These are phyloP conservation scores for Ceyx cyanopectus DNA, from an alignment of 2,113 vertebrate species.

Conservation along the genomic window DNA sequence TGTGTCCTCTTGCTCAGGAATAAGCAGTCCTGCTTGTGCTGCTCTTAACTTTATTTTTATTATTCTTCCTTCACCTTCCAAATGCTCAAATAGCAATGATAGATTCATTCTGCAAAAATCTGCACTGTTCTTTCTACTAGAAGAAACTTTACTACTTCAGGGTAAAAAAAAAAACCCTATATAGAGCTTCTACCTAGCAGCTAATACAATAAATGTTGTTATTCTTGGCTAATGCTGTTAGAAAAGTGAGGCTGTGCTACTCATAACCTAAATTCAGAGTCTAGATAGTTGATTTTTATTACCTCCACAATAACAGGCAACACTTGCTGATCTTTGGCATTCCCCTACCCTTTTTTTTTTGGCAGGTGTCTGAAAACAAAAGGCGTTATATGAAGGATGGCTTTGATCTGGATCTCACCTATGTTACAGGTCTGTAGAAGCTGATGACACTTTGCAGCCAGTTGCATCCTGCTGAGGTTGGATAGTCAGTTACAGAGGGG, in stretches of 20 bases:
- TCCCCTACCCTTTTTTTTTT: not conserved
- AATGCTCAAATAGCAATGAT: not conserved
- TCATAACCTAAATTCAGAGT: not conserved
- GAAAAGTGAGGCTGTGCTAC: not conserved
- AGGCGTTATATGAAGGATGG: constrained; percentile 92
- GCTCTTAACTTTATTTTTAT: not conserved
- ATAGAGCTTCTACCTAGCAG: not conserved
- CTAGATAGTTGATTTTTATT: not conserved
- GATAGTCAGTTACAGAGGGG: not conserved
- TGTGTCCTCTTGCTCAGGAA: not conserved
- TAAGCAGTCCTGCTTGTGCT: not conserved
- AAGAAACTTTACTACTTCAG: not conserved
- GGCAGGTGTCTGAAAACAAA: constrained; percentile 95
- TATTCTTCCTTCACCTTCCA: not conserved
- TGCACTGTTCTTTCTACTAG: not conserved
- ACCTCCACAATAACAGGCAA: not conserved
- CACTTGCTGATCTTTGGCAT: not conserved
- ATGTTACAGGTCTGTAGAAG: constrained; percentile 87
- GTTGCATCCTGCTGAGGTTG: not conserved
- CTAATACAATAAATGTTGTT: not conserved
- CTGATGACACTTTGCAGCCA: not conserved
- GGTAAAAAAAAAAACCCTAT: not conserved
- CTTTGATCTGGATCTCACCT: constrained; percentile 97
- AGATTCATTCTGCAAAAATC: not conserved
- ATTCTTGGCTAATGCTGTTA: not conserved